These are phyloP conservation scores for Allygus modestus DNA, from an alignment of 2,888 invertebrate species.

Conservation along the genomic window DNA sequence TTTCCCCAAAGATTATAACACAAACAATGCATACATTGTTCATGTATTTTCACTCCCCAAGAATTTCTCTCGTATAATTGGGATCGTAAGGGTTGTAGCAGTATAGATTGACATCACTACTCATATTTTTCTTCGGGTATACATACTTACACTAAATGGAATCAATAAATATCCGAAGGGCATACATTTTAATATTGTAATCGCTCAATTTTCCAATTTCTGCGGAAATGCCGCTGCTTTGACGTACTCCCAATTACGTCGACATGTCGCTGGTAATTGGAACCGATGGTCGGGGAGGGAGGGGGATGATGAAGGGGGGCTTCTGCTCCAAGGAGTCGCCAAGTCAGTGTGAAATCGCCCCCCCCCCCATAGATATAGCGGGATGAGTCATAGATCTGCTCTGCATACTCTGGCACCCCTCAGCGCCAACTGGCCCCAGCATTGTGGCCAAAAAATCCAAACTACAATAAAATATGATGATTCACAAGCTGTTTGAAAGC, in stretches of 20 bases:
- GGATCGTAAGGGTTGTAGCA: too few species aligned
- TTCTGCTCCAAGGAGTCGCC: constrained; percentile 68
- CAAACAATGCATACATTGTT: too few species aligned
- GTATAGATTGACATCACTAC: too few species aligned
- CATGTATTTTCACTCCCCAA: too few species aligned
- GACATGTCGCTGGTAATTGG: constrained; percentile 57
- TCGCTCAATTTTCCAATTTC: too few species aligned
- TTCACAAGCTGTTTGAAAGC: neutral
- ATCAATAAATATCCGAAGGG: too few species aligned
- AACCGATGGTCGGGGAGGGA: constrained; percentile 66
- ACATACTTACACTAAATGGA: too few species aligned
- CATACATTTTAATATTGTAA: too few species aligned
- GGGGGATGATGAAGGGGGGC: too few species aligned
- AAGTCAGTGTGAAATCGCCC: constrained; percentile 69
- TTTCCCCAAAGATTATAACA: too few species aligned
- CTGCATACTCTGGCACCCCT: neutral
- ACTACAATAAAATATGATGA: neutral
- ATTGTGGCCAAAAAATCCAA: neutral
- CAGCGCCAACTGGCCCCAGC: neutral
- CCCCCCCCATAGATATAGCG: constrained; percentile 52
- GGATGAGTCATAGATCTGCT: constrained; percentile 37
- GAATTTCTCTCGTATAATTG: too few species aligned
- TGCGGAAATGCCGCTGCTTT: constrained; percentile 15
- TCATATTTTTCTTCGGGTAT: too few species aligned
- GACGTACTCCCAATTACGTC: constrained; percentile 37